A percentile compares a stretch with the other conserved stretches of the same genome.
phyloP scores from a whole-genome alignment of 2,797 vertebrate species.

The Macropodus opercularis region DNA sequence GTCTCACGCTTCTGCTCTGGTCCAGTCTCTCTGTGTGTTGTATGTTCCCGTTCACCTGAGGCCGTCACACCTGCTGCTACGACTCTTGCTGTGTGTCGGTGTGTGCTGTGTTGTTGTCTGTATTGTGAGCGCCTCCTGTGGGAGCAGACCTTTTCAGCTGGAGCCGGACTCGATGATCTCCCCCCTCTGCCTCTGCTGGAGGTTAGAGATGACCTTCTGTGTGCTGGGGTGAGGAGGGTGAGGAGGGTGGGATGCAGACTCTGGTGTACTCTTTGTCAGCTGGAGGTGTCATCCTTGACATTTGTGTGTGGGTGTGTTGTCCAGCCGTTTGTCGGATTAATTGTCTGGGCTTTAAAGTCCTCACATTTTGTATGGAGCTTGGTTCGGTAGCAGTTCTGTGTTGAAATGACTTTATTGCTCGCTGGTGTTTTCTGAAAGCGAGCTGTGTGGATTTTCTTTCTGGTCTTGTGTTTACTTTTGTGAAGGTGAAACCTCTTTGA shows the following conservation, averaged over 20 bases:
- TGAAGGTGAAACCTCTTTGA: too few species aligned
- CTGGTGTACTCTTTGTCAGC: conserved; percentile 38
- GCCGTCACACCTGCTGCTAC: not conserved
- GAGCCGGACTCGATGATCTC: conserved; percentile 25
- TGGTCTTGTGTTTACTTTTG: too few species aligned
- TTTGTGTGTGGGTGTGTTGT: conserved; percentile 16
- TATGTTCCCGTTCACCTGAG: not conserved
- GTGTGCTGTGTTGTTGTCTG: not conserved
- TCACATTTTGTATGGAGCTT: not conserved
- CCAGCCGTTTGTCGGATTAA: conserved; percentile 4
- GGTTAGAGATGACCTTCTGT: conserved; percentile 63
- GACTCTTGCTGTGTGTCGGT: not conserved
- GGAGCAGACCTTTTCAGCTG: conserved; percentile 57
- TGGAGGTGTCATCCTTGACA: conserved; percentile 54
- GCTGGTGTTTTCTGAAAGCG: too few species aligned
- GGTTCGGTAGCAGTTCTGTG: not conserved
- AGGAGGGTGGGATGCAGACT: conserved; percentile 23
- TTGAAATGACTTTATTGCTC: too few species aligned
- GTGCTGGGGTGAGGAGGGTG: not conserved
- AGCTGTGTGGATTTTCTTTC: too few species aligned
- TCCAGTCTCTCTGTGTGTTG: too few species aligned
- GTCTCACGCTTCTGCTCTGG: too few species aligned
- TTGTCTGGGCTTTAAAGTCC: not conserved
- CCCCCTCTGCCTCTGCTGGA: conserved; percentile 39
- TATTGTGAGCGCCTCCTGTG: conserved; percentile 4